Evolutionary conservation across 2,797 vertebrate genomes (phyloP).

Genomic region (Sebastes iracundus): DNA sequence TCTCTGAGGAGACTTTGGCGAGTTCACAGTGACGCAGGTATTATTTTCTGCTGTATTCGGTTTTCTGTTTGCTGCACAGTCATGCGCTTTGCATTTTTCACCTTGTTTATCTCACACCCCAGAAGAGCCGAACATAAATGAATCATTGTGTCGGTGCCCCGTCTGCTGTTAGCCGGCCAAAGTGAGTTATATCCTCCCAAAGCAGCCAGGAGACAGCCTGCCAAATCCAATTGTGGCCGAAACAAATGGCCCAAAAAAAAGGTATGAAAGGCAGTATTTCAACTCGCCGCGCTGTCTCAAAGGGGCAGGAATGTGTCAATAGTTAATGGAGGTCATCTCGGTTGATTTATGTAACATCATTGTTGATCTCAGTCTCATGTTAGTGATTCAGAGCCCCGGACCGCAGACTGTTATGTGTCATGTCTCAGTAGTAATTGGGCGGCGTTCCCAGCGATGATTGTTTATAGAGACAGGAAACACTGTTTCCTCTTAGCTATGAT

Average conservation of each 20-base stretch:
- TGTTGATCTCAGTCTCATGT: conserved; percentile 10
- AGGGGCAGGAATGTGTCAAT: conserved; percentile 18
- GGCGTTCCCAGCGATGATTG: not conserved
- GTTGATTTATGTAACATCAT: conserved; percentile 22
- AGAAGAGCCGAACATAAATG: not conserved
- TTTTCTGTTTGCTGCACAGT: not conserved
- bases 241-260: not conserved
- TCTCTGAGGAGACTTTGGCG: not conserved
- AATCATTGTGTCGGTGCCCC: conserved; percentile 9
- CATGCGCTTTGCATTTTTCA: conserved; percentile 34
- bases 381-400: conserved; percentile 15
- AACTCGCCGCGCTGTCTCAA: not conserved
- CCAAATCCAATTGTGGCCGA: conserved; percentile 11
- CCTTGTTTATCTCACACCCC: conserved; percentile 20
- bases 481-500: conserved; percentile 13
- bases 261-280: conserved; percentile 5
- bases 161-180: conserved; percentile 2
- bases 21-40: not conserved
- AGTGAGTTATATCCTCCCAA: conserved; percentile 22
- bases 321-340: conserved; percentile 11
- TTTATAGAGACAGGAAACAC: conserved; percentile 15
- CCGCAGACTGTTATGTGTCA: conserved; percentile 9
- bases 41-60: not conserved
- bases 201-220: conserved; percentile 1
- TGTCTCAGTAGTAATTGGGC: not conserved